phyloP scores from a whole-genome alignment of 64 coral and sea anemone genomes.

The Actinia tenebrosa region DNA sequence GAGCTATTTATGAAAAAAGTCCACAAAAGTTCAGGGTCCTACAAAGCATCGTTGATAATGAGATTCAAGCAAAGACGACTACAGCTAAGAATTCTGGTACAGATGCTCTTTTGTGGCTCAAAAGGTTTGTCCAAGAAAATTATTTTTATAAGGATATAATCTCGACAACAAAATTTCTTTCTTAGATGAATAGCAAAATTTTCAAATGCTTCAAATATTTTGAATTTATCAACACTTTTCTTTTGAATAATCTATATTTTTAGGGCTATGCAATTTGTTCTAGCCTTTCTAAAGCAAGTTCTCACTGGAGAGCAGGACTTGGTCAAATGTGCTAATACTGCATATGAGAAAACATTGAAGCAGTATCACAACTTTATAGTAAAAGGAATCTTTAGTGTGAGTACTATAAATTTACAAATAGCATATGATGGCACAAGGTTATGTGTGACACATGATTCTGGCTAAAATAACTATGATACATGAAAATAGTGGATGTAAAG shows the following conservation, averaged over 20 bases:
- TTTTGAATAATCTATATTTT: not conserved
- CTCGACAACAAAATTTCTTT: too few species aligned
- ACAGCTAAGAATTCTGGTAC: constrained; percentile 90
- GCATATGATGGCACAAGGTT: too few species aligned
- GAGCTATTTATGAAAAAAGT: constrained; percentile 53
- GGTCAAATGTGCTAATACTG: constrained; percentile 84
- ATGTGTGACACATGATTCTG: too few species aligned
- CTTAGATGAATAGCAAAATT: too few species aligned
- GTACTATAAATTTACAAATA: constrained; percentile 10
- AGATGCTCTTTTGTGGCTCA: constrained; percentile 93
- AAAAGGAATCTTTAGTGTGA: constrained; percentile 84
- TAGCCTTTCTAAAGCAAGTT: constrained; percentile 79
- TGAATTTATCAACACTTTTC: too few species aligned
- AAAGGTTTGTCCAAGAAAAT: constrained; percentile 55
- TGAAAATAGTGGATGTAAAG: too few species aligned
- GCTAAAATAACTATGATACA: too few species aligned
- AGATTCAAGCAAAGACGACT: constrained; percentile 73
- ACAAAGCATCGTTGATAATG: constrained; percentile 87
- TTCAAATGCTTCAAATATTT: too few species aligned
- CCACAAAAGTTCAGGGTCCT: constrained; percentile 68
- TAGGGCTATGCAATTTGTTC: constrained; percentile 86
- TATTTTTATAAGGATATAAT: not conserved
- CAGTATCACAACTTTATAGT: constrained; percentile 92
- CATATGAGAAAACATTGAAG: constrained; percentile 84
- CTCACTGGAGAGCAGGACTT: constrained; percentile 86